Percentiles rank a stretch among this genome's conserved stretches.
Conservation (phyloP, 2,113 vertebrate genomes). For the Crocuta crocuta region DNA sequence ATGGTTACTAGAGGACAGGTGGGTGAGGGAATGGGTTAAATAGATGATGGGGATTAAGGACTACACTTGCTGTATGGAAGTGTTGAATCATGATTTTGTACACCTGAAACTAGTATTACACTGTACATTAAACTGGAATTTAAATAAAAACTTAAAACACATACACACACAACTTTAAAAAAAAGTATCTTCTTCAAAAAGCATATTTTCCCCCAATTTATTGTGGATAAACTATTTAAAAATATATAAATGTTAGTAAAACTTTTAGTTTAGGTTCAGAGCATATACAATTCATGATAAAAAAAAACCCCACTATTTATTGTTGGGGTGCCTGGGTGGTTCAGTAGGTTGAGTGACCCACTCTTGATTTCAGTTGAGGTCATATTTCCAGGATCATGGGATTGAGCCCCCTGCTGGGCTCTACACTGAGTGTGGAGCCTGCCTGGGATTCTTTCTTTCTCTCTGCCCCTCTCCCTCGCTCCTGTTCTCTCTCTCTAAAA, state of each 20-base stretch:
- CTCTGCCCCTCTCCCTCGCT: no score
- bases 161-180: no score
- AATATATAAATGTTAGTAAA: not conserved
- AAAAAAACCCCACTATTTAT: not conserved
- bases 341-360: no score
- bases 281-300: not conserved
- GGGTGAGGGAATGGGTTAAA: not conserved
- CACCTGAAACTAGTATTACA: not conserved
- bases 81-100: not conserved
- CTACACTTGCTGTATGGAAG: not conserved
- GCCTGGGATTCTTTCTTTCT: no score
- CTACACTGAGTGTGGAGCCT: no score
- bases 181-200: not conserved
- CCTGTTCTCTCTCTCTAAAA: no score
- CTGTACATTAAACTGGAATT: not conserved
- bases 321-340: no score
- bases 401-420: no score
- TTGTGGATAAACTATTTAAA: not conserved
- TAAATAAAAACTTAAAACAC: not conserved
- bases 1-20: not conserved
- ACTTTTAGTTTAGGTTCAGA: conserved; percentile 14
- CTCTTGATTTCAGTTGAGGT: no score
- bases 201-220: not conserved
- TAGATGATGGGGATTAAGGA: not conserved
- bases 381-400: no score